A percentile compares a stretch with the other conserved stretches of the same genome.
These are phyloP conservation scores for Lophius americanus DNA, from an alignment of 2,797 vertebrate genomes.

Conservation along the genomic window DNA sequence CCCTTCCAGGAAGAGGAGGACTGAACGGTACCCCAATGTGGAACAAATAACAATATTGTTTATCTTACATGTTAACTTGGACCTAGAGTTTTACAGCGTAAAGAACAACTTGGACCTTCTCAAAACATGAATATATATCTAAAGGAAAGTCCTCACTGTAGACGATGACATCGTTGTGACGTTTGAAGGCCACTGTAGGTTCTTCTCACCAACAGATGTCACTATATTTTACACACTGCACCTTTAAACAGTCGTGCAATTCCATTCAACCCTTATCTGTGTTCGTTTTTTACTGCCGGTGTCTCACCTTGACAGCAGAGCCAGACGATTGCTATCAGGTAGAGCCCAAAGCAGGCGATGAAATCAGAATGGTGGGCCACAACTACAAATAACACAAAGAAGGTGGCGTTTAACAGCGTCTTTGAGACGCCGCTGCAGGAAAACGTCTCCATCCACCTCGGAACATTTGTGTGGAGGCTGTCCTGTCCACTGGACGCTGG, in stretches of 20 bases:
- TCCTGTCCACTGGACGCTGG: conserved; percentile 49
- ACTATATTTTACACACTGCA: too few species aligned
- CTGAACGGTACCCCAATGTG: too few species aligned
- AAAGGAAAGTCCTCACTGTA: too few species aligned
- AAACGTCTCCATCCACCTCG: conserved; percentile 71
- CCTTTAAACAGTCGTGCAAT: background rate
- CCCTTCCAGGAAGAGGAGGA: too few species aligned
- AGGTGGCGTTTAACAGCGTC: conserved; percentile 79
- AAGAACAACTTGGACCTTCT: too few species aligned
- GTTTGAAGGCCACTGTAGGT: too few species aligned
- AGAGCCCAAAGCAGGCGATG: conserved; percentile 90
- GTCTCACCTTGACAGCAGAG: conserved; percentile 83
- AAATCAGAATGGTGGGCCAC: conserved; percentile 92
- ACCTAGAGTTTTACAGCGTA: too few species aligned
- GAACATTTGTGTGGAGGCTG: conserved; percentile 37
- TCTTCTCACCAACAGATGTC: too few species aligned
- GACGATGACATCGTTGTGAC: too few species aligned
- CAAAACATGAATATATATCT: too few species aligned
- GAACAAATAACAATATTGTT: too few species aligned
- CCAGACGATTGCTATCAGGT: conserved; percentile 90
- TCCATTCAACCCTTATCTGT: conserved; percentile 25
- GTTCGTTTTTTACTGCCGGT: conserved; percentile 58
- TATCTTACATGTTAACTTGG: too few species aligned
- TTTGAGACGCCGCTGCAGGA: conserved; percentile 80
- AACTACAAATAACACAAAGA: conserved; percentile 88